Evolutionary conservation across 2,113 vertebrate species (phyloP).

Genomic region (Hypocryptadius cinnamomeus): DNA sequence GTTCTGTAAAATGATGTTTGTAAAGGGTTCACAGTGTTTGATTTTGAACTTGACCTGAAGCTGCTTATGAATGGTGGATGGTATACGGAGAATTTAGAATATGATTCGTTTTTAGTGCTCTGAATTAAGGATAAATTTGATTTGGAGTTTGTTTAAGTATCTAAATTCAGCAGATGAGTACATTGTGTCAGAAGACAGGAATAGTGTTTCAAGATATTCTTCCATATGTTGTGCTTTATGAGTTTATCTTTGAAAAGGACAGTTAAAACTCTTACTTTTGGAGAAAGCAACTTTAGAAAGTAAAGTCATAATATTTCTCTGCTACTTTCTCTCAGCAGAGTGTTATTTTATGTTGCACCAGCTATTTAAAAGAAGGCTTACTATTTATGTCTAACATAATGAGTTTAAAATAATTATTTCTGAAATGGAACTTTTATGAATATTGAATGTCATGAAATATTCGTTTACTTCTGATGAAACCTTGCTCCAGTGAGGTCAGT

Average conservation of each 20-base stretch:
- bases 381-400: not conserved
- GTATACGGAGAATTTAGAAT: not conserved
- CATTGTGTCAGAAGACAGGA: slow-evolving; percentile 11
- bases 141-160: not conserved
- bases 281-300: not conserved
- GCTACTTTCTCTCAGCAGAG: slow-evolving; percentile 1
- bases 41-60: slow-evolving; percentile 55
- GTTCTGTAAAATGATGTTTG: slow-evolving; percentile 75
- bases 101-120: not conserved
- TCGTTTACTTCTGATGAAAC: not conserved
- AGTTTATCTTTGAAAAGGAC: not conserved
- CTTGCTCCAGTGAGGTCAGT: not conserved
- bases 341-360: not conserved
- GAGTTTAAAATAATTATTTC: slow-evolving; percentile 1
- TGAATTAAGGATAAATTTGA: not conserved
- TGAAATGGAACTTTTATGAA: slow-evolving; percentile 13
- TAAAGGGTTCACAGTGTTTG: slow-evolving; percentile 68
- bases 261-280: not conserved
- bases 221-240: not conserved
- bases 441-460: not conserved
- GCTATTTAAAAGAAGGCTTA: not conserved
- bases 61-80: slow-evolving; percentile 58
- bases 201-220: not conserved
- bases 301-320: slow-evolving; percentile 24
- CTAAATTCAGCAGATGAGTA: not conserved